Evolutionary conservation across 2,888 invertebrate species (phyloP).

Genomic region (Anarsia innoxiella): DNA sequence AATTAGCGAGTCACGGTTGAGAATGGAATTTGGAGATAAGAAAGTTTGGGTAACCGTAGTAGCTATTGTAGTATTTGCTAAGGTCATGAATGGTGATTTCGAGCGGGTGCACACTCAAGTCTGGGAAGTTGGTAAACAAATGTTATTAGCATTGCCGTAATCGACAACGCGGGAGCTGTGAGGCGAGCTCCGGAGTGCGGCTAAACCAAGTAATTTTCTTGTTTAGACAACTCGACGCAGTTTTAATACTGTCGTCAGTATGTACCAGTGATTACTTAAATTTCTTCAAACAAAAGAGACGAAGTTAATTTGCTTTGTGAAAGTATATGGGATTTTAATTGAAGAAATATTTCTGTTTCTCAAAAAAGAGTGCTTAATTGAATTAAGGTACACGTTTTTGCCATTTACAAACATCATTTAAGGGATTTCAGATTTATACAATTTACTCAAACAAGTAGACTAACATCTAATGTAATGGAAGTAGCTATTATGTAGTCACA

Average conservation of each 20-base stretch:
- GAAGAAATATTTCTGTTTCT: not conserved
- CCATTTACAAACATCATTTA: no score
- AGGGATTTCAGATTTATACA: no score
- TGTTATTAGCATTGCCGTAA: constrained; percentile 64
- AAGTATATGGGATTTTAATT: constrained; percentile 29
- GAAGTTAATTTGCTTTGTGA: constrained; percentile 40
- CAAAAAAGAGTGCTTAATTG: no score
- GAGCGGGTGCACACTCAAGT: constrained; percentile 44
- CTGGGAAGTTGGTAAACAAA: constrained; percentile 61
- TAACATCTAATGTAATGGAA: no score
- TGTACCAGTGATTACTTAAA: constrained; percentile 55
- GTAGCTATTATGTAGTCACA: no score
- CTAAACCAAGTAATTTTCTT: no score
- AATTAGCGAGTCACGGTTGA: constrained; percentile 15
- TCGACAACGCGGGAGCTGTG: constrained; percentile 57
- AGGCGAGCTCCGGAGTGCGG: no score
- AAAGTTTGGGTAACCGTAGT: constrained; percentile 31
- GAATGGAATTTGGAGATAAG: constrained; percentile 43
- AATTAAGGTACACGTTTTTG: no score
- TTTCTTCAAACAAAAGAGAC: constrained; percentile 40
- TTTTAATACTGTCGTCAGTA: constrained; percentile 56
- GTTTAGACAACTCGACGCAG: constrained; percentile 53
- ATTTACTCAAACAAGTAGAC: no score
- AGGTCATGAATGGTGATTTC: constrained; percentile 35
- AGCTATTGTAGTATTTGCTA: constrained; percentile 38